These are phyloP conservation scores for Mormyrus iriodes DNA, from an alignment of 2,113 vertebrate genomes.

Conservation along the genomic window DNA sequence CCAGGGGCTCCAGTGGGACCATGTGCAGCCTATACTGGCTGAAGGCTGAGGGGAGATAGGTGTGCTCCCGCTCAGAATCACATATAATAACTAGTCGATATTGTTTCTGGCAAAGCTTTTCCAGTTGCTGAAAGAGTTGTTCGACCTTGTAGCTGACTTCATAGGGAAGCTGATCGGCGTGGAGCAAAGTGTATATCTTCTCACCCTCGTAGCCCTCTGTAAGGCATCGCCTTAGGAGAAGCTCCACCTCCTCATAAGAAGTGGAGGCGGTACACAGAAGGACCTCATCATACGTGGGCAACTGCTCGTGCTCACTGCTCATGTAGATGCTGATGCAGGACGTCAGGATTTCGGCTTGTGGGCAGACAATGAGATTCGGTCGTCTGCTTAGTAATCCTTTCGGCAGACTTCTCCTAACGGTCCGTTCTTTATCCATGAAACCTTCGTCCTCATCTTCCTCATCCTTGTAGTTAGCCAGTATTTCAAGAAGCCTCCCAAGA, in stretches of 20 bases:
- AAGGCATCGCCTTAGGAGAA: slow-evolving; percentile 83
- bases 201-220: slow-evolving; percentile 44
- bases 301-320: slow-evolving; percentile 60
- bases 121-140: slow-evolving; percentile 69
- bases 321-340: slow-evolving; percentile 84
- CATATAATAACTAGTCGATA: slow-evolving; percentile 80
- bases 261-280: slow-evolving; percentile 77
- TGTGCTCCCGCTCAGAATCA: slow-evolving; percentile 73
- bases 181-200: slow-evolving; percentile 79
- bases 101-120: slow-evolving; percentile 47
- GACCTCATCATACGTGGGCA: slow-evolving; percentile 85
- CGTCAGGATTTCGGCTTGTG: slow-evolving; percentile 66
- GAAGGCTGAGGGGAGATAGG: slow-evolving; percentile 83
- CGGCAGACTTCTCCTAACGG: slow-evolving; percentile 60
- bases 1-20: slow-evolving; percentile 61
- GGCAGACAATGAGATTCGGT: slow-evolving; percentile 82
- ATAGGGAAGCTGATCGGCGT: slow-evolving; percentile 77
- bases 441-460: background rate
- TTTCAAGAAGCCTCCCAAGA: slow-evolving; percentile 67
- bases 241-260: slow-evolving; percentile 73
- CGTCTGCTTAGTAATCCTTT: slow-evolving; percentile 58
- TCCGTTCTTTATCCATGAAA: background rate
- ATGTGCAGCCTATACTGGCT: slow-evolving; percentile 77
- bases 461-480: slow-evolving; percentile 48
- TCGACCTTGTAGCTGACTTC: slow-evolving; percentile 77